Evolutionary conservation across 2,888 invertebrate genomes (phyloP), one percentile per base, ranked within the genome.

Genomic region (Caenorhabditis auriculariae): DNA sequence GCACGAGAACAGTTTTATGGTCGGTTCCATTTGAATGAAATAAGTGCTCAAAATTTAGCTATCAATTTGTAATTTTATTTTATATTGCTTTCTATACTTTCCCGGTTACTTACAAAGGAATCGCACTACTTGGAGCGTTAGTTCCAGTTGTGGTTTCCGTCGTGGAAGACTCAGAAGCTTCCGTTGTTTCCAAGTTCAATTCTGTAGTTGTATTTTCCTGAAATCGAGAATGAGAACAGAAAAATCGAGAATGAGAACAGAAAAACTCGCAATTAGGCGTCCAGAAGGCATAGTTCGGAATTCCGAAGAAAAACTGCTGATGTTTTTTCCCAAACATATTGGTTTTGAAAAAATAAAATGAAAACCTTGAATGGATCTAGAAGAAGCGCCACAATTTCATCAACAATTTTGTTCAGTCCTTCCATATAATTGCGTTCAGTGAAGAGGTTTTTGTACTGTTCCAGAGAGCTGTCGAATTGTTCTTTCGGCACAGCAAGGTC

Each of bases 341-440:
- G 9, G n/a, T 32, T 32, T 15, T 35, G 35, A 35, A 35, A 35
- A 35, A 12, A 12, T 24, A 32, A 48, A 4, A 47, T 9, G 21
- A 43, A 27, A 24, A 64, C 76, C 58, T 76, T 73, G 56, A 66
- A 69, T 15, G 75, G 76, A 54, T 77, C 70, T 38, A 71, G 49
- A 42, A 80, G 61, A 21, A 75, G 63, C 23, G 74, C 66, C 27
- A 77, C 80, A 38, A 80, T 77, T 38, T 78, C 78, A 41, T 76
- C 73, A 24, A 80, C 73, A 44, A 78, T 73, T 44, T 80, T 75
- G 52, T 75, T 80, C 19, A 78, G 56, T 5, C 68, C 77, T 28
- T 81, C 80, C 76, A 77, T 79, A 49, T 76, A 79, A 29, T 77
- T 80, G 54, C 73, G 67, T 28, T 73, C 80, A 23, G 66, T 68